Evolutionary conservation across 2,113 vertebrate species (phyloP).

Genomic region (Colinus virginianus): DNA sequence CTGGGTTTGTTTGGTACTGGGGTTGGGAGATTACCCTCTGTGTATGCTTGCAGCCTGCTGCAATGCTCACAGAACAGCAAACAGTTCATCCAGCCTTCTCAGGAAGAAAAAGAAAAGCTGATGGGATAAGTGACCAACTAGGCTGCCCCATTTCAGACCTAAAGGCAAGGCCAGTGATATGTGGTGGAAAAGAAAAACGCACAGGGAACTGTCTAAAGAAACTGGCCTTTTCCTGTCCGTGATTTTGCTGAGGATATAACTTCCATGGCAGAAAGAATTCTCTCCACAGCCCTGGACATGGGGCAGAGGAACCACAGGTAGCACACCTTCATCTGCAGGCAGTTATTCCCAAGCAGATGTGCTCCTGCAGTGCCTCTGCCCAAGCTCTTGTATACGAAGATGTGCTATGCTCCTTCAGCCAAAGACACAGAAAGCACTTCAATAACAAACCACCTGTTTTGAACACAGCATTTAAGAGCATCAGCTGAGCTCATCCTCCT

Average conservation of each 20-base stretch:
- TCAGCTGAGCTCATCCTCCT: neutral
- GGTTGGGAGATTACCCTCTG: neutral
- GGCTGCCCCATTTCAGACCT: neutral
- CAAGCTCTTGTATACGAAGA: rapidly evolving
- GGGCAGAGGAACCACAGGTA: neutral
- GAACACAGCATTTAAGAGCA: neutral
- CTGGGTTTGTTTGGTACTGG: no score
- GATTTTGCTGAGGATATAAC: neutral
- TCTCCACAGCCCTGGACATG: neutral
- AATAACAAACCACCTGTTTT: neutral
- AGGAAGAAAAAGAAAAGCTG: conserved; percentile 31
- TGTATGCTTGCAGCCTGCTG: neutral
- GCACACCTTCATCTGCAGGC: neutral
- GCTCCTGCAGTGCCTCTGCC: neutral
- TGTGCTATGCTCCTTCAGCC: rapidly evolving
- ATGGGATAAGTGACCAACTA: conserved; percentile 52
- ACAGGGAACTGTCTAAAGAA: neutral
- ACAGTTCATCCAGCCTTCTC: neutral
- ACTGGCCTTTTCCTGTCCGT: neutral
- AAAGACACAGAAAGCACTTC: neutral
- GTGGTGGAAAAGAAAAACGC: conserved; percentile 21
- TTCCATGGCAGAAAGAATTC: neutral
- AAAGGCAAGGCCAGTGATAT: neutral
- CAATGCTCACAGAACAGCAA: neutral
- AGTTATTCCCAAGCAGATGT: rapidly evolving